These are phyloP conservation scores for Cremastinae sp. DNA, from an alignment of 2,888 invertebrate genomes.

Conservation along the genomic window DNA sequence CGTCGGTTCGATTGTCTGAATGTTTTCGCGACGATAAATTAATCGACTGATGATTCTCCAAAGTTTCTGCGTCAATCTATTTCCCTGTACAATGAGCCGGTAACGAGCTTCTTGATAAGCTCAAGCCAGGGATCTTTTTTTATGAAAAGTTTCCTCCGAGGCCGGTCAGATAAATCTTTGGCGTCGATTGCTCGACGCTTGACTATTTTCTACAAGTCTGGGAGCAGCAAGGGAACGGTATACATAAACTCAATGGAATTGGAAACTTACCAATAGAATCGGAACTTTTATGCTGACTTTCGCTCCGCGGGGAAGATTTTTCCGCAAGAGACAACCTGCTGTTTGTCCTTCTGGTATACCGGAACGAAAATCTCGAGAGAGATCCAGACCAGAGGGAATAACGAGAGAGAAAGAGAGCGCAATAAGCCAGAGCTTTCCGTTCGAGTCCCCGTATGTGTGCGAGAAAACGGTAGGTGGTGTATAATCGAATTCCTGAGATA, in stretches of 20 bases:
- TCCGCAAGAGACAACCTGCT: slow-evolving; percentile 57
- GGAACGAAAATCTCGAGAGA: slow-evolving; percentile 21
- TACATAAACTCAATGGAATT: slow-evolving; percentile 50
- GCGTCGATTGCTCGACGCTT: slow-evolving; percentile 51
- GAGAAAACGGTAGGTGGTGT: slow-evolving; percentile 13
- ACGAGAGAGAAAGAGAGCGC: slow-evolving; percentile 7
- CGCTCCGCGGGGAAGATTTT: slow-evolving; percentile 22
- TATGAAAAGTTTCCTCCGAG: slow-evolving; percentile 53
- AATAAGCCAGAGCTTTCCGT: slow-evolving; percentile 6
- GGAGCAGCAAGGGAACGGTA: slow-evolving; percentile 4
- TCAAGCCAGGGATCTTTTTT: slow-evolving; percentile 20
- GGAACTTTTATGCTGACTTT: slow-evolving; percentile 59
- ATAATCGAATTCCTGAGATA: slow-evolving; percentile 48
- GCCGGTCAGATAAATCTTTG: slow-evolving; percentile 53
- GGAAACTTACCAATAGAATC: slow-evolving; percentile 59
- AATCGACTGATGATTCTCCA: too few relatives aligned
- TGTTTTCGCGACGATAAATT: too few relatives aligned
- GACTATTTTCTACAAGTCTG: slow-evolving; percentile 20
- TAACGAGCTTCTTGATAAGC: slow-evolving; percentile 14
- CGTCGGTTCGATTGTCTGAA: too few relatives aligned
- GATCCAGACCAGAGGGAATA: slow-evolving; percentile 19
- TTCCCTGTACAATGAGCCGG: too few relatives aligned
- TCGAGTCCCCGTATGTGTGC: slow-evolving; percentile 10
- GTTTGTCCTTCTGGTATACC: slow-evolving; percentile 48
- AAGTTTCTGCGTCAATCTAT: too few relatives aligned